Evolutionary conservation across 1,140 invertebrate genomes (phyloP).

Genomic region (Lepidurus couesii): DNA sequence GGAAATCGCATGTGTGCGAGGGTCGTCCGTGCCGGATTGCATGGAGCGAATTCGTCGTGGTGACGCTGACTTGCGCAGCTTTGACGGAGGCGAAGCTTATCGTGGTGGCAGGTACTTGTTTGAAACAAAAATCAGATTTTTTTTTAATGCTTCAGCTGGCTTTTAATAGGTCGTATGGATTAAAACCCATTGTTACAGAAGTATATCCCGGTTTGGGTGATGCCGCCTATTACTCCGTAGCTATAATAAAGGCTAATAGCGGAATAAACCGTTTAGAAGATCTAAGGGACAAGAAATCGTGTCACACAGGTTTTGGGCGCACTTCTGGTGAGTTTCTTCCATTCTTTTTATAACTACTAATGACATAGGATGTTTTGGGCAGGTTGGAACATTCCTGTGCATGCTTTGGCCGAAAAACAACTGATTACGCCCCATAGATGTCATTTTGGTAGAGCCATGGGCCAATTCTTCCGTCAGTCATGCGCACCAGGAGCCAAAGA

Average conservation of each 20-base stretch:
- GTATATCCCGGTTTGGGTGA: slow-evolving; percentile 46
- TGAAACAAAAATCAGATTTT: slow-evolving; percentile 1
- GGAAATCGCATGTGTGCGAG: slow-evolving; percentile 57
- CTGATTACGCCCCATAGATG: slow-evolving; percentile 47
- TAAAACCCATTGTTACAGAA: slow-evolving; percentile 63
- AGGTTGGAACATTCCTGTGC: slow-evolving; percentile 53
- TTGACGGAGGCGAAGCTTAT: slow-evolving; percentile 55
- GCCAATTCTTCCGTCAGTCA: slow-evolving; percentile 56
- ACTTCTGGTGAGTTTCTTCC: slow-evolving; percentile 40
- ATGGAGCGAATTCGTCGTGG: slow-evolving; percentile 57
- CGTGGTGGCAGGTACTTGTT: slow-evolving; percentile 48
- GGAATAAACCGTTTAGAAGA: slow-evolving; percentile 54
- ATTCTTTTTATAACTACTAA: not conserved
- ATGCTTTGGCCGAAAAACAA: slow-evolving; percentile 45
- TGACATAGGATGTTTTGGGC: slow-evolving; percentile 27
- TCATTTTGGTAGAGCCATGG: slow-evolving; percentile 46
- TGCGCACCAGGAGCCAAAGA: slow-evolving; percentile 51
- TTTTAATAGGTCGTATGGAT: slow-evolving; percentile 51
- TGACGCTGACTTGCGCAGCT: slow-evolving; percentile 60
- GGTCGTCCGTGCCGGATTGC: slow-evolving; percentile 54
- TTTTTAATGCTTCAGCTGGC: slow-evolving; percentile 1
- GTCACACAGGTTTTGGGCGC: slow-evolving; percentile 47
- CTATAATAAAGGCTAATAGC: slow-evolving; percentile 59
- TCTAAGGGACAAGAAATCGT: slow-evolving; percentile 60
- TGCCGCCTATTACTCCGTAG: slow-evolving; percentile 54